These are phyloP conservation scores for Tragopan temminckii DNA, from an alignment of 2,797 vertebrate species.

Conservation along the genomic window DNA sequence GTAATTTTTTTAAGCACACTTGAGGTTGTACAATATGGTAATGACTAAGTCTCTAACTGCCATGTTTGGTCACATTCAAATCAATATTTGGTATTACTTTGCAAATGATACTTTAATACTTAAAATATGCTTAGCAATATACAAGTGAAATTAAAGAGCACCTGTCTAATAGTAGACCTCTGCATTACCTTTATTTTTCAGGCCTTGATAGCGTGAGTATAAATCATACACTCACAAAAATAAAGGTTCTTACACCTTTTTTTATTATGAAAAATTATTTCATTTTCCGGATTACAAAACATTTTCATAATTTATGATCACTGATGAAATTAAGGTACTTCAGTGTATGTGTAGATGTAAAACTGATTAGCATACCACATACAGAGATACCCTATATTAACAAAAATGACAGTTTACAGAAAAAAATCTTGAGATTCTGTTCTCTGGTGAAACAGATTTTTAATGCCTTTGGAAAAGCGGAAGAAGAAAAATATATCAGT, in stretches of 20 bases:
- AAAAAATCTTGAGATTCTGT: not conserved
- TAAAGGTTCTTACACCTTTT: not conserved
- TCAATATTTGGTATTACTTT: constrained; percentile 32
- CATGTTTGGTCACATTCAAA: constrained; percentile 30
- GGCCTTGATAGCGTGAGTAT: not conserved
- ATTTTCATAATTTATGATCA: not conserved
- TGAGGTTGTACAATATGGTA: not conserved
- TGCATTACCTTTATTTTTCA: not conserved
- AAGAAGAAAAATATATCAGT: not conserved
- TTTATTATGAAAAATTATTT: not conserved
- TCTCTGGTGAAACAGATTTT: not conserved
- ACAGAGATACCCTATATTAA: not conserved
- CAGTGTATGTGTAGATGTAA: not conserved
- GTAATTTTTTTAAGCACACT: constrained; percentile 5
- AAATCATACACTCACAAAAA: not conserved
- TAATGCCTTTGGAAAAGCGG: not conserved
- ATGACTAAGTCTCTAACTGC: not conserved
- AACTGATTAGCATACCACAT: not conserved
- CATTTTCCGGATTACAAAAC: not conserved
- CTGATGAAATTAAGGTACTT: not conserved
- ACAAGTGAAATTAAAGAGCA: constrained; percentile 10
- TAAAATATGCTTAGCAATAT: constrained; percentile 25
- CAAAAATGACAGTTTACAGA: not conserved
- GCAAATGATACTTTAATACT: constrained; percentile 16
- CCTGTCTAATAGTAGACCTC: not conserved